Evolutionary conservation across 2,113 vertebrate genomes (phyloP).

Genomic region (Columbina picui): DNA sequence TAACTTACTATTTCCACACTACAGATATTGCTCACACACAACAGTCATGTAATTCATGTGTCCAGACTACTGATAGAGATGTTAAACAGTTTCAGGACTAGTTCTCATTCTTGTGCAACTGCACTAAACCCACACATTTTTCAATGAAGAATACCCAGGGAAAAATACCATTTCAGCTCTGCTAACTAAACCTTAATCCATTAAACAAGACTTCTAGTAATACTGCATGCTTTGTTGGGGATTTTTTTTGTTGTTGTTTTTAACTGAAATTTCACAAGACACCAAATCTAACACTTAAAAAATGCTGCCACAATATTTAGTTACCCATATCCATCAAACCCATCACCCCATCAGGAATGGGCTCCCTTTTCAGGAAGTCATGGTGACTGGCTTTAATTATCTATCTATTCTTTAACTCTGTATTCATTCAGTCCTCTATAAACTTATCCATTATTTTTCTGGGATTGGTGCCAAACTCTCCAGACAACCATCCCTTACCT

Average conservation of each 20-base stretch:
- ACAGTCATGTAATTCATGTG: background rate
- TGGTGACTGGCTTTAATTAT: background rate
- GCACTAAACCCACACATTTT: background rate
- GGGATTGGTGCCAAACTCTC: background rate
- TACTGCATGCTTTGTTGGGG: no score
- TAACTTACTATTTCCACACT: background rate
- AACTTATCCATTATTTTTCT: background rate
- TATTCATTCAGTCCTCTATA: background rate
- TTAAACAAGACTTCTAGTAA: background rate
- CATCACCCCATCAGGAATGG: background rate
- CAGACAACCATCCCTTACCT: background rate
- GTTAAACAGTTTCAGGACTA: background rate
- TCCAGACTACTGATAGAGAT: background rate
- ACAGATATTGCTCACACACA: rapidly evolving
- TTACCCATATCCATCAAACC: background rate
- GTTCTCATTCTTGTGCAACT: background rate
- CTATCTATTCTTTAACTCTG: background rate
- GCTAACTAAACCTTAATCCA: background rate
- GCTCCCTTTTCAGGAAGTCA: background rate
- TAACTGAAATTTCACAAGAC: background rate
- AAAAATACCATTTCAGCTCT: background rate
- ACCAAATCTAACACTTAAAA: background rate
- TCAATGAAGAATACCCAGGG: rapidly evolving
- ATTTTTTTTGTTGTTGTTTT: background rate
- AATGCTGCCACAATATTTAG: background rate